Evolutionary conservation across 2,888 invertebrate species (phyloP).

Genomic region (Melipona bicolor): DNA sequence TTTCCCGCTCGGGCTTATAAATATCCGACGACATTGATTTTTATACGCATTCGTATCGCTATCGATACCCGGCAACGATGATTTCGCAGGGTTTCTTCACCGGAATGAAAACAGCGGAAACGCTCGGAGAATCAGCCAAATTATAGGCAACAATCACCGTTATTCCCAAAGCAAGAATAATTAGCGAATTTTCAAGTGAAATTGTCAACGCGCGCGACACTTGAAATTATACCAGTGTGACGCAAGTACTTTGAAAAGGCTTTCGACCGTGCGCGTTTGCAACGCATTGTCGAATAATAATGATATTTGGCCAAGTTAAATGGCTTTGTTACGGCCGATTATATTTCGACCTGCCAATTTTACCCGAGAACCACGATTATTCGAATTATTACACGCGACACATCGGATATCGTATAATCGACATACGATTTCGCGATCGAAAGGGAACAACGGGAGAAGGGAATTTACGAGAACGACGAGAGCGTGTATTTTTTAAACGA

Average conservation of each 20-base stretch:
- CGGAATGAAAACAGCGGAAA: neutral
- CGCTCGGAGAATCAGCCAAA: neutral
- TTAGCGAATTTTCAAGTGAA: conserved; percentile 22
- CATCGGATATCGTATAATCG: neutral
- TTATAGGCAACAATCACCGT: too few species aligned
- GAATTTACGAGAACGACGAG: neutral
- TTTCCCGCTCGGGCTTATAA: neutral
- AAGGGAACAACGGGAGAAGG: neutral
- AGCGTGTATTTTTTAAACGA: too few species aligned
- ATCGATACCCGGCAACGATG: neutral
- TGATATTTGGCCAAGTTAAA: conserved; percentile 24
- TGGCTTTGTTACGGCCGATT: conserved; percentile 22
- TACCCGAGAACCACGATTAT: neutral
- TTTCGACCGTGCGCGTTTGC: neutral
- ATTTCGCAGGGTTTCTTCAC: neutral
- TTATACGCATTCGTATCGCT: neutral
- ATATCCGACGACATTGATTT: neutral
- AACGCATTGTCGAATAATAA: conserved; percentile 28
- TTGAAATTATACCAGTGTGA: conserved; percentile 23
- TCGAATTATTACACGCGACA: neutral
- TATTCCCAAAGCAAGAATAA: conserved; percentile 5
- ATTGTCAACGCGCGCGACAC: conserved; percentile 15
- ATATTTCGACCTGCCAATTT: conserved; percentile 13
- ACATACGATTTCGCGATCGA: neutral
- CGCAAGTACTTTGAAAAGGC: conserved; percentile 14